Conservation (phyloP, 92 coral and sea anemone genomes). For the Zoanthus sansibaricus region DNA sequence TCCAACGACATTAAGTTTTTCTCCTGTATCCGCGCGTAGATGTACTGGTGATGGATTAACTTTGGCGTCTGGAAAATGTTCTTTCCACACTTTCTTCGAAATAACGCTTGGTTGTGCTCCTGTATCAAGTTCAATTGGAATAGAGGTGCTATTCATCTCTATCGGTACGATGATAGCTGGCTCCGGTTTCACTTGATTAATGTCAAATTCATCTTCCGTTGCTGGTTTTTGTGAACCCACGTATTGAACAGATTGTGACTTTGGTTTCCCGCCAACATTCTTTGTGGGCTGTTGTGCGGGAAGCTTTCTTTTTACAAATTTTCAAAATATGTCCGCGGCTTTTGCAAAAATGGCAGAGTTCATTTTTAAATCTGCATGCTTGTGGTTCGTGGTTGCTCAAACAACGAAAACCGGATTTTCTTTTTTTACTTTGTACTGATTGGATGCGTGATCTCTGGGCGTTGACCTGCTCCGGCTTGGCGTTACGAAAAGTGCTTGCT, state of each 20-base stretch:
- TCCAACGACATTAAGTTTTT: neutral
- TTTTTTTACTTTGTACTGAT: neutral
- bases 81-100: neutral
- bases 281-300: neutral
- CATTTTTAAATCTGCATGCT: no score
- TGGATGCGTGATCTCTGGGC: neutral
- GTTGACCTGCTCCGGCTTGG: no score
- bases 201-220: neutral
- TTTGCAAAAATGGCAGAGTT: no score
- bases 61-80: neutral
- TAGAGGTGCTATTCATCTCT: neutral
- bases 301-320: neutral
- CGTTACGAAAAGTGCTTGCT: no score
- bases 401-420: neutral
- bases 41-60: neutral
- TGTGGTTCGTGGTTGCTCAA: no score
- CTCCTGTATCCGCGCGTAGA: slow-evolving; percentile 8
- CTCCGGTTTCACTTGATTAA: neutral
- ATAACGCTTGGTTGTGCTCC: neutral
- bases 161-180: slow-evolving; percentile 1
- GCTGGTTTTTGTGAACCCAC: neutral
- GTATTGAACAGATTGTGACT: neutral
- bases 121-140: neutral
- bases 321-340: neutral
- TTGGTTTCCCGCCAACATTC: neutral